Conservation (phyloP, 2,797 vertebrate genomes). For the Sebastes vulpes region DNA sequence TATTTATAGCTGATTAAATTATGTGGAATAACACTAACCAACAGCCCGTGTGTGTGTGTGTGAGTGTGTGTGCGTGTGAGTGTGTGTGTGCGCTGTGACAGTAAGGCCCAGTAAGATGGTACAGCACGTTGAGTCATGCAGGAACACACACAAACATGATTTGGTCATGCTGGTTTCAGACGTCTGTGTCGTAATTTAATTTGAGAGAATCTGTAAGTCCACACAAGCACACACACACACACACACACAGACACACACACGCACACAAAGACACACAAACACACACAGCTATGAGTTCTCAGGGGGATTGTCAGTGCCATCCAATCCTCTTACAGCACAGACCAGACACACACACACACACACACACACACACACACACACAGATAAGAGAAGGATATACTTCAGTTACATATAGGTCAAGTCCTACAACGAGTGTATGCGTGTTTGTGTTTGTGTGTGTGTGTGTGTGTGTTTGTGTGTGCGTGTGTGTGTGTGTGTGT, state of each 20-base stretch:
- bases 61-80: slow-evolving; percentile 2
- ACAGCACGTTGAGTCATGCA: neutral
- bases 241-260: neutral
- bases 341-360: slow-evolving; percentile 9
- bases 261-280: neutral
- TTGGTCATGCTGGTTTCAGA: neutral
- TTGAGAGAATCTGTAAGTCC: neutral
- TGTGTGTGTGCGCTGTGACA: neutral
- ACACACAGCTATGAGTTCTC: slow-evolving; percentile 1
- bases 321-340: slow-evolving; percentile 69
- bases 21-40: slow-evolving; percentile 43
- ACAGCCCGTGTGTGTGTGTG: slow-evolving; percentile 12
- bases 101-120: neutral
- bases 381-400: neutral
- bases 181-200: neutral
- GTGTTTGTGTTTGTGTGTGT: neutral
- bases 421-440: neutral
- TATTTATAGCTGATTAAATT: slow-evolving; percentile 78
- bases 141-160: neutral
- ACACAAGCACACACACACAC: neutral
- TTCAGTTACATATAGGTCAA: neutral
- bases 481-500: no score
- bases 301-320: slow-evolving; percentile 21
- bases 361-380: neutral
- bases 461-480: neutral